These are phyloP conservation scores for Polymixis flavicincta DNA, from an alignment of 2,888 invertebrate species.

Conservation along the genomic window DNA sequence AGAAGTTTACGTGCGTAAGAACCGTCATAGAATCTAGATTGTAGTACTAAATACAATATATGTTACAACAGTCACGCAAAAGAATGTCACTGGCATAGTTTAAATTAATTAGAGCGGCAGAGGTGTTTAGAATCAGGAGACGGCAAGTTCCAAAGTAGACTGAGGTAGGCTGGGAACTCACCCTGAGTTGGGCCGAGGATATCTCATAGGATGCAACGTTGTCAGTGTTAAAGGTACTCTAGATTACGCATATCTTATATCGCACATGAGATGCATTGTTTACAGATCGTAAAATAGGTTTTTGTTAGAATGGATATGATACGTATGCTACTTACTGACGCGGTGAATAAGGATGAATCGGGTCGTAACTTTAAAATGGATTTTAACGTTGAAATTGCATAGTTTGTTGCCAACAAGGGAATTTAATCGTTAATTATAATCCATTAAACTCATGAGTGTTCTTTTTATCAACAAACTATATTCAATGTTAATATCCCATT, in stretches of 20 bases:
- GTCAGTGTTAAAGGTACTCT: not conserved
- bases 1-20: conserved; percentile 24
- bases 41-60: conserved; percentile 14
- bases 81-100: conserved; percentile 11
- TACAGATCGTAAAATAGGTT: not conserved
- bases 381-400: no score
- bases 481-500: no score
- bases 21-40: conserved; percentile 16
- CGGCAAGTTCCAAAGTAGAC: not conserved
- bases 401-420: no score
- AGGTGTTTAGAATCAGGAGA: not conserved
- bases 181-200: not conserved
- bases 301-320: not conserved
- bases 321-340: not conserved
- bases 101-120: conserved; percentile 38
- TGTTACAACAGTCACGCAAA: conserved; percentile 40
- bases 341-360: no score
- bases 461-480: no score
- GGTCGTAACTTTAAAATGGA: no score
- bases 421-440: no score
- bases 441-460: no score
- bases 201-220: not conserved
- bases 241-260: not conserved
- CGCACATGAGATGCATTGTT: no score
- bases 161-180: no score